phyloP scores from a whole-genome alignment of 2,888 invertebrate species.

The Nemoura dubitans region DNA sequence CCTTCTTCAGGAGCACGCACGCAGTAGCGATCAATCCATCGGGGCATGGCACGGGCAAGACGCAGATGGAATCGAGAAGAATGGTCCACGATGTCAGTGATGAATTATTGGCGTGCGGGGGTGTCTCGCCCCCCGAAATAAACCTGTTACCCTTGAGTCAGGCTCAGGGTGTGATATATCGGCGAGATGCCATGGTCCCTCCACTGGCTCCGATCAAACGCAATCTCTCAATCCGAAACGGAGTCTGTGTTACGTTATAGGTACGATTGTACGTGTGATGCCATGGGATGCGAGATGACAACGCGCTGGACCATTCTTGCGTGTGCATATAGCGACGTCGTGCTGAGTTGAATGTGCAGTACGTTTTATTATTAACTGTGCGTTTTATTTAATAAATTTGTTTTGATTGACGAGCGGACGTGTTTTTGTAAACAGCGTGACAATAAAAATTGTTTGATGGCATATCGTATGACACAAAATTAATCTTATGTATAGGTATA shows the following conservation, averaged over 20 bases:
- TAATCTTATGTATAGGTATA: too few species aligned
- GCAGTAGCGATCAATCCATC: neutral
- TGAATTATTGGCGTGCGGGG: conserved; percentile 39
- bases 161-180: neutral
- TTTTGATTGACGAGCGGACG: neutral
- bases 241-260: too few species aligned
- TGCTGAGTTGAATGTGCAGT: neutral
- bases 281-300: too few species aligned
- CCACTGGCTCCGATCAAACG: neutral
- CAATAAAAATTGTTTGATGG: neutral
- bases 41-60: neutral
- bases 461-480: neutral
- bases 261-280: too few species aligned
- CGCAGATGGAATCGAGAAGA: conserved; percentile 37
- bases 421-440: conserved; percentile 4
- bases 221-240: neutral
- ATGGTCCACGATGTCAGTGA: conserved; percentile 39
- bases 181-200: neutral
- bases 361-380: neutral
- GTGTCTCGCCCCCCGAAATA: conserved; percentile 31
- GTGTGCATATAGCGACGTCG: neutral
- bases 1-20: neutral
- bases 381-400: neutral
- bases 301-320: neutral
- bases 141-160: conserved; percentile 40